Conservation (phyloP, 1,140 invertebrate genomes). For the Lepidurus apus region DNA sequence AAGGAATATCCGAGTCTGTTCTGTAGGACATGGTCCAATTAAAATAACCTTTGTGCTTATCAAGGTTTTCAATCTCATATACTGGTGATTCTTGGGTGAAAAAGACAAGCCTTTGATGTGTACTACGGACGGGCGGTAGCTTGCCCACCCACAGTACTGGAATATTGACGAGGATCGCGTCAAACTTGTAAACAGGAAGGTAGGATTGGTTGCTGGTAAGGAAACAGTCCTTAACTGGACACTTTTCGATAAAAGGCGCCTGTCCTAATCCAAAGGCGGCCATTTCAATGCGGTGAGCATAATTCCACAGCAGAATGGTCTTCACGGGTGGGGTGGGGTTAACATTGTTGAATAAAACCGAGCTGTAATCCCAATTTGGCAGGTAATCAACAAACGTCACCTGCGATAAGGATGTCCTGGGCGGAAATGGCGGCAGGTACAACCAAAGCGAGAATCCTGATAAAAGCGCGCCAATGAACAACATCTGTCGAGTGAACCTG, state of each 20-base stretch:
- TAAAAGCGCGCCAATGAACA: background rate
- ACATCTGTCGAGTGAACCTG: background rate
- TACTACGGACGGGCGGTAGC: constrained; percentile 21
- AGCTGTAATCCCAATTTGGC: background rate
- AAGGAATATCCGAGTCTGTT: constrained; percentile 50
- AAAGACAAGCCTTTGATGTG: constrained; percentile 49
- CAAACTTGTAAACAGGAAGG: constrained; percentile 21
- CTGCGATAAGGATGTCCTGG: background rate
- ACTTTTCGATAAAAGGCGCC: constrained; percentile 26
- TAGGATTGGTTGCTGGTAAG: constrained; percentile 28
- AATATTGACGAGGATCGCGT: constrained; percentile 30
- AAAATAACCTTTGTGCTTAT: constrained; percentile 43
- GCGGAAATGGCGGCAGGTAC: background rate
- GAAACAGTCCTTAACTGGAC: constrained; percentile 29
- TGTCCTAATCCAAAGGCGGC: constrained; percentile 22
- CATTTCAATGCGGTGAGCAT: constrained; percentile 27
- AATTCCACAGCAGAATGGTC: constrained; percentile 32
- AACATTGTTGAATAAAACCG: background rate
- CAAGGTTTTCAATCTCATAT: constrained; percentile 19
- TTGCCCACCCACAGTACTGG: constrained; percentile 24
- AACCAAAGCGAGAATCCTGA: background rate
- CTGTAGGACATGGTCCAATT: constrained; percentile 59
- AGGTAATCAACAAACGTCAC: background rate
- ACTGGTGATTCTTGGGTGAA: constrained; percentile 49
- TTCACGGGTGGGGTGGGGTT: background rate